phyloP scores from a whole-genome alignment of 1,140 invertebrate genomes.

The Asbolus verrucosus region DNA sequence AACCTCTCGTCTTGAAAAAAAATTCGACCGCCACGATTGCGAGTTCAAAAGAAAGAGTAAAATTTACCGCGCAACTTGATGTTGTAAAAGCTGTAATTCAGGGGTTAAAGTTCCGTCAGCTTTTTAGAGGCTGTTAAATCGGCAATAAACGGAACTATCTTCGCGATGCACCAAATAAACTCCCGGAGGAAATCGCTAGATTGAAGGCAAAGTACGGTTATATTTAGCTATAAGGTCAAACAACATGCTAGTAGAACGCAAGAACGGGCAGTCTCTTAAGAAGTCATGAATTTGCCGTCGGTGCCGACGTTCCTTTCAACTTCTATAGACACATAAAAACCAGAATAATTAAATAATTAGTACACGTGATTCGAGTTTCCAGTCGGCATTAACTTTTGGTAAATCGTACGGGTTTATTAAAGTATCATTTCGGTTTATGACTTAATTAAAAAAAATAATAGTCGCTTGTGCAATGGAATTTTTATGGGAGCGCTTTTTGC shows the following conservation, averaged over 20 bases:
- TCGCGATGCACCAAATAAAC: conserved; percentile 15
- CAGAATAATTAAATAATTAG: conserved; percentile 44
- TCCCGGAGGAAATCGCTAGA: conserved; percentile 12
- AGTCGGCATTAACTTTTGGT: neutral
- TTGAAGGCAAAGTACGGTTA: conserved; percentile 39
- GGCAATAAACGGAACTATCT: no score
- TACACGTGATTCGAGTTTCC: neutral
- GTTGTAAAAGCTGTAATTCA: neutral
- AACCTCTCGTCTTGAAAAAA: no score
- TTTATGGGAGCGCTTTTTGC: conserved; percentile 14
- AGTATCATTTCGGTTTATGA: conserved; percentile 10
- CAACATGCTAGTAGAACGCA: conserved; percentile 13
- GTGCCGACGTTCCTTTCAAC: conserved; percentile 6
- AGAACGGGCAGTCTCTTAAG: conserved; percentile 26
- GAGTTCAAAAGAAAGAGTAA: no score
- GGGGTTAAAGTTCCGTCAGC: neutral
- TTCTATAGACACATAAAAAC: conserved; percentile 15
- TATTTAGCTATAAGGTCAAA: conserved; percentile 37
- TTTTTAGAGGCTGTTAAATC: no score
- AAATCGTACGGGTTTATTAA: conserved; percentile 1
- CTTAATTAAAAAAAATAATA: conserved; percentile 34
- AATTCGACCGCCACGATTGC: no score
- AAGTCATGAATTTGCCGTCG: conserved; percentile 31
- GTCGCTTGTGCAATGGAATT: conserved; percentile 25
- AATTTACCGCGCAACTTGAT: no score